Conservation (phyloP, 2,113 vertebrate genomes). For the Lycocorax pyrrhopterus region DNA sequence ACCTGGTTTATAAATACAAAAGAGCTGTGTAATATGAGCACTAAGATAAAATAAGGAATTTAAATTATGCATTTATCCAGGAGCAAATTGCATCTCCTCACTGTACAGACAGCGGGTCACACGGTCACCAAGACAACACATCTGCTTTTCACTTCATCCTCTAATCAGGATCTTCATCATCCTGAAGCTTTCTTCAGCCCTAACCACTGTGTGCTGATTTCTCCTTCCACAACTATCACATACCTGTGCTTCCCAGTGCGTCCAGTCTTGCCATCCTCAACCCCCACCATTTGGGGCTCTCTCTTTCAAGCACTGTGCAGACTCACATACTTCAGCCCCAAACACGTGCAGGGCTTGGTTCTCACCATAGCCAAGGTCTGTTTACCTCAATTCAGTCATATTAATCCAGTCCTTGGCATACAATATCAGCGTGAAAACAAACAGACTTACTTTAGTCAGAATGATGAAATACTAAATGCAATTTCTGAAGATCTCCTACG, state of each 20-base stretch:
- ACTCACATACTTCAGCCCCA: not conserved
- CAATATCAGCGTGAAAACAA: not conserved
- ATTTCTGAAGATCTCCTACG: not conserved
- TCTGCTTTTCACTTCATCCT: not conserved
- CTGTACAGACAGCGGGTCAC: not conserved
- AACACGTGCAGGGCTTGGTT: not conserved
- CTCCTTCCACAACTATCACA: not conserved
- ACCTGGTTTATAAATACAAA: not conserved
- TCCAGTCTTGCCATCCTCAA: not conserved
- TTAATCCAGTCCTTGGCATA: not conserved
- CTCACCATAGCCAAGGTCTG: not conserved
- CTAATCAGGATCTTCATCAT: not conserved
- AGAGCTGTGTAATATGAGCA: not conserved
- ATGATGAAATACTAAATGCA: not conserved
- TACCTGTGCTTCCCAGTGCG: rapidly evolving
- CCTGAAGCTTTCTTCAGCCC: not conserved
- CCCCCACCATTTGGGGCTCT: not conserved
- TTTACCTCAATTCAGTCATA: not conserved
- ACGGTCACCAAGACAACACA: not conserved
- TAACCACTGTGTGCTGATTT: not conserved
- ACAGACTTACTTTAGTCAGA: not conserved
- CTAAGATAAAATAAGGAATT: not conserved
- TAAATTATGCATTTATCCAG: not conserved
- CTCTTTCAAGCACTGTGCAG: not conserved
- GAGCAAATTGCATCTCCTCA: not conserved